phyloP scores from a whole-genome alignment of 64 coral and sea anemone species.

The Astreopora myriophthalma region DNA sequence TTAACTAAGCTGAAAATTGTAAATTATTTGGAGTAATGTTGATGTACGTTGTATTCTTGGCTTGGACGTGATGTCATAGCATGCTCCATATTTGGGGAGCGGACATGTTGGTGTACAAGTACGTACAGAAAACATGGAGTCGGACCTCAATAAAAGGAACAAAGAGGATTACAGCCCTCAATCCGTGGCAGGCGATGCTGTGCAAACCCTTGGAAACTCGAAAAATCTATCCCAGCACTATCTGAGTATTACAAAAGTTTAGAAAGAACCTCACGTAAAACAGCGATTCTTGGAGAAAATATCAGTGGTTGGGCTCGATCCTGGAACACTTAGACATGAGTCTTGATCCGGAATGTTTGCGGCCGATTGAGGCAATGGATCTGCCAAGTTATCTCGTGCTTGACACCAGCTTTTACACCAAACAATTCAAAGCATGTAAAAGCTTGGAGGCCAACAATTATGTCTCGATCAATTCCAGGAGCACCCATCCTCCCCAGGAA shows the following conservation, averaged over 20 bases:
- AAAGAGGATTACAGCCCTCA: neutral
- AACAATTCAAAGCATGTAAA: neutral
- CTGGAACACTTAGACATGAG: neutral
- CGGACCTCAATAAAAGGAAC: too few species aligned
- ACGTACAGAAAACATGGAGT: too few species aligned
- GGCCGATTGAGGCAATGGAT: conserved; percentile 23
- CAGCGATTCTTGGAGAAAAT: conserved; percentile 39
- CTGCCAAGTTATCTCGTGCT: neutral
- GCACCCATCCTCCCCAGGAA: too few species aligned
- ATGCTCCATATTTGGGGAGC: too few species aligned
- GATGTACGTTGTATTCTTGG: too few species aligned
- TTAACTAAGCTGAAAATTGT: too few species aligned
- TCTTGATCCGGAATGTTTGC: neutral
- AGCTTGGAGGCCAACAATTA: neutral
- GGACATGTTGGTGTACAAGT: too few species aligned
- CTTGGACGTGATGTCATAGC: too few species aligned
- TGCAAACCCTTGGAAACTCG: neutral
- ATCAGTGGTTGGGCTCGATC: conserved; percentile 32
- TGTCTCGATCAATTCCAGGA: too few species aligned
- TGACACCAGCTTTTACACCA: neutral
- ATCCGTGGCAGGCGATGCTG: neutral
- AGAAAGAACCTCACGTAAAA: conserved; percentile 18
- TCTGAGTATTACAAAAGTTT: neutral
- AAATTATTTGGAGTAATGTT: too few species aligned
- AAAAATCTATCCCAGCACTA: neutral